Conservation (phyloP, 2,797 vertebrate genomes). For the Pristis pectinata region DNA sequence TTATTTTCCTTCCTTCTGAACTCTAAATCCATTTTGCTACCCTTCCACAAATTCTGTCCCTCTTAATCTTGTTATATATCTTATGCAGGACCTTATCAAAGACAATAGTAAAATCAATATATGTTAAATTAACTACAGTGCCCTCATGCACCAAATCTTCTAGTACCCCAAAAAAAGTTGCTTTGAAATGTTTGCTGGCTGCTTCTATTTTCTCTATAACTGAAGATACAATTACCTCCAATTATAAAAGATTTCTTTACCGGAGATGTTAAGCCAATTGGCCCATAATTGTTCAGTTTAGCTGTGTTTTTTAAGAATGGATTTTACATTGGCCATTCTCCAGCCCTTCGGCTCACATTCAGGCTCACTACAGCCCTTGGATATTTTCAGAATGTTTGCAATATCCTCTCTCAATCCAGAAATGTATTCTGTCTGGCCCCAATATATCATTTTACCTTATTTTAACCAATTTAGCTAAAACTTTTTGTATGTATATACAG, state of each 20-base stretch:
- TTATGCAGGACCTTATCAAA: neutral
- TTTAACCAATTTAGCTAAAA: neutral
- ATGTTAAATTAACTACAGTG: neutral
- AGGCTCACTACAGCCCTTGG: neutral
- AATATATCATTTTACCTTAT: neutral
- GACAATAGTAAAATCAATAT: neutral
- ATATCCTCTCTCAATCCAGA: neutral
- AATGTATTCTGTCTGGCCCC: neutral
- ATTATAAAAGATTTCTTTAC: neutral
- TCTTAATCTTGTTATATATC: neutral
- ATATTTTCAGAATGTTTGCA: neutral
- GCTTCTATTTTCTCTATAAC: neutral
- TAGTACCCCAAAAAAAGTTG: neutral
- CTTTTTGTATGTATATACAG: neutral
- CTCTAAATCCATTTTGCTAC: neutral
- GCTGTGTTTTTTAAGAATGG: neutral
- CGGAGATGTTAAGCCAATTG: neutral
- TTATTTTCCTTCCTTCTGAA: neutral
- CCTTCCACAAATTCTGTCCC: neutral
- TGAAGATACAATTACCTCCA: neutral
- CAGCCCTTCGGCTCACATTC: neutral
- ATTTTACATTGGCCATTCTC: neutral
- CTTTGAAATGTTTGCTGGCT: neutral
- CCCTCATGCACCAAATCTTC: neutral
- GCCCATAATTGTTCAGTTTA: neutral